Evolutionary conservation across 2,113 vertebrate species (phyloP), one percentile per base, ranked within the genome.

Genomic region (Callionymus lyra): DNA sequence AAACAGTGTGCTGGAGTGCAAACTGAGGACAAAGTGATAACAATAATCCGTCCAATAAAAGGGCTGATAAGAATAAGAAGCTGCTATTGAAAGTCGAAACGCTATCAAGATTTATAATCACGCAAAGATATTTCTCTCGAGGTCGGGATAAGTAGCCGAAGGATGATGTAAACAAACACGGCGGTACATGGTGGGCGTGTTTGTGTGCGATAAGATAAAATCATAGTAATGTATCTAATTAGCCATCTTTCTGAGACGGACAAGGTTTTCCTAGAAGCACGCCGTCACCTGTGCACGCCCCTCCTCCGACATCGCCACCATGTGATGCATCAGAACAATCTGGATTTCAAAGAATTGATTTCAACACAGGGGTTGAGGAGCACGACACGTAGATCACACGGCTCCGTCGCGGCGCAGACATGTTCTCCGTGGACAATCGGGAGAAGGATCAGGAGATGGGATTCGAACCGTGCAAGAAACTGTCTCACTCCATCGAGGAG

Each of bases 401-500:
- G n/a, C n/a, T n/a, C n/a, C n/a, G n/a, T n/a, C n/a, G n/a, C n/a
- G n/a, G n/a, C n/a, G n/a, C n/a, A n/a, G 21, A 27, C 21, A 27
- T 27, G 21, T 27, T 27, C n/a, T n/a, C n/a, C 8, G 21, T 31
- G 59, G 44, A 27, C 37, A 45, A 64, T 19, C 2, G 2, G 9
- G 44, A 54, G 33, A 53, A 34, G 3, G 38, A 52, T 6, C 19
- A 35, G 50, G 59, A 60, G 21, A 10, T 9, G 49, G 19, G 58
- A 16, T n/a, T n/a, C n/a, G n/a, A n/a, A n/a, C 21, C 57, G 12
- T 2, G 16, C 1, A 75, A 64, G 39, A 60, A 34, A 35, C 53
- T 82, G 16, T 50, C 15, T 0, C 75, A 82, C 46, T 82, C 80
- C 0, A 80, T 82, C 10, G 80, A 82, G 12, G 77, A 80, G 39